Conservation (phyloP, 2,797 vertebrate genomes). For the Sebastes iracundus region DNA sequence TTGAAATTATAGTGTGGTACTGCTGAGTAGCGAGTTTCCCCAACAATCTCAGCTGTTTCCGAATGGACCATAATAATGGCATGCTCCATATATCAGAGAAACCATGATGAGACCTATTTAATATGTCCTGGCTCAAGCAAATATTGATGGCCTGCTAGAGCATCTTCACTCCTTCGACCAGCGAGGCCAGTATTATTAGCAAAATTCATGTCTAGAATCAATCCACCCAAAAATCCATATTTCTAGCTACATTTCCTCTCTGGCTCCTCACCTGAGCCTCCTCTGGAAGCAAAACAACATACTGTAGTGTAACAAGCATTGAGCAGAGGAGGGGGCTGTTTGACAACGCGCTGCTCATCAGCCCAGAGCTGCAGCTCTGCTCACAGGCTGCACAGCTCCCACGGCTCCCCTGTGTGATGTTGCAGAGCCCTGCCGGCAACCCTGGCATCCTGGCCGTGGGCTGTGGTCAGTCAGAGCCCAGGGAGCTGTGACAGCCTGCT, state of each 20-base stretch:
- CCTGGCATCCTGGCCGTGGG: slow-evolving; percentile 65
- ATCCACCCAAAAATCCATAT: slow-evolving; percentile 41
- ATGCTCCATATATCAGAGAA: slow-evolving; percentile 49
- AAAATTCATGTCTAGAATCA: slow-evolving; percentile 58
- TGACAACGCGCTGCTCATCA: slow-evolving; percentile 60
- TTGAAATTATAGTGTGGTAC: slow-evolving; percentile 7
- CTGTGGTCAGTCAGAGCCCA: slow-evolving; percentile 74
- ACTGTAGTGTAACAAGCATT: slow-evolving; percentile 60
- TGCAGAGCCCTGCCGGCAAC: slow-evolving; percentile 60
- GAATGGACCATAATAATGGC: slow-evolving; percentile 54
- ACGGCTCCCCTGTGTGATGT: slow-evolving; percentile 64
- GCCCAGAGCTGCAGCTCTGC: slow-evolving; percentile 45
- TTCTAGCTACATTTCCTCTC: slow-evolving; percentile 19
- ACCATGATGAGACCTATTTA: slow-evolving; percentile 60
- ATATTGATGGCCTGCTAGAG: slow-evolving; percentile 66
- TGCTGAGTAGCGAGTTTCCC: slow-evolving; percentile 38
- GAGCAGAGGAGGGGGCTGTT: slow-evolving; percentile 78
- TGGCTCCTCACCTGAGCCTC: slow-evolving; percentile 40
- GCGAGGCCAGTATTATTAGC: slow-evolving; percentile 56
- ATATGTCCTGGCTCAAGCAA: slow-evolving; percentile 59
- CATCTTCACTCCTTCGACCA: slow-evolving; percentile 43
- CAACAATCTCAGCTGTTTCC: slow-evolving; percentile 55
- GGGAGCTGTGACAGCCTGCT: slow-evolving; percentile 75
- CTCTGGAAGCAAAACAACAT: slow-evolving; percentile 34
- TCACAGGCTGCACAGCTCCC: slow-evolving; percentile 57